A percentile compares a stretch with the other conserved stretches of the same genome.
phyloP scores from a whole-genome alignment of 35 echinoderm and acorn worm species.

The Anneissia japonica region DNA sequence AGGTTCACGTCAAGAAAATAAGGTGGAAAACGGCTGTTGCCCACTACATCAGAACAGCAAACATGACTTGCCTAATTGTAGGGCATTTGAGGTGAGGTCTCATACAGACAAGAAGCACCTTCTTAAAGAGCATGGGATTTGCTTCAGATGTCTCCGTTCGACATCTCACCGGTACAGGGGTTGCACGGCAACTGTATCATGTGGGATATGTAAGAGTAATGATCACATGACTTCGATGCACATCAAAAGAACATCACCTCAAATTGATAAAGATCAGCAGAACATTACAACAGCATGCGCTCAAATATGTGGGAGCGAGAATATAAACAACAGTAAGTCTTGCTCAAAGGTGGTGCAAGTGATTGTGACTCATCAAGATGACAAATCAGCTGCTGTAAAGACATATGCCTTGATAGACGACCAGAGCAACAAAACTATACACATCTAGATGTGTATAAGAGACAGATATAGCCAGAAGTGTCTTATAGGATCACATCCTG shows the following conservation, averaged over 20 bases:
- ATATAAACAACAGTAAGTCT: neutral
- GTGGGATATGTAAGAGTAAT: slow-evolving; percentile 6
- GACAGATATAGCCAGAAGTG: neutral
- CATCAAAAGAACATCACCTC: neutral
- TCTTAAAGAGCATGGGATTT: no score
- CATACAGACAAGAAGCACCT: no score
- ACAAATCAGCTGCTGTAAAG: slow-evolving; percentile 13
- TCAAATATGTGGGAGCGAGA: neutral
- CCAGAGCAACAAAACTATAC: slow-evolving; percentile 14
- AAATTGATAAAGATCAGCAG: neutral
- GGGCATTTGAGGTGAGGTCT: no score
- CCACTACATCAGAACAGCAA: no score
- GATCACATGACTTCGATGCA: slow-evolving; percentile 13
- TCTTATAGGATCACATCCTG: slow-evolving; percentile 4
- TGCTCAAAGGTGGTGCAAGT: slow-evolving; percentile 22
- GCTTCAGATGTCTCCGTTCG: no score
- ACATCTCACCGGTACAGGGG: neutral
- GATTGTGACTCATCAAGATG: slow-evolving; percentile 19
- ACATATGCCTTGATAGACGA: slow-evolving; percentile 25
- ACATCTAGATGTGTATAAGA: slow-evolving; percentile 16
- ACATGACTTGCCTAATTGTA: no score
- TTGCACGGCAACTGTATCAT: neutral
- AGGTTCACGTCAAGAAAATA: no score
- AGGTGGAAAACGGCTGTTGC: no score
- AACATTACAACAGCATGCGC: neutral